Percentiles rank a stretch among this genome's conserved stretches.
These are phyloP conservation scores for Panurus biarmicus DNA, from an alignment of 2,113 vertebrate species.

Conservation along the genomic window DNA sequence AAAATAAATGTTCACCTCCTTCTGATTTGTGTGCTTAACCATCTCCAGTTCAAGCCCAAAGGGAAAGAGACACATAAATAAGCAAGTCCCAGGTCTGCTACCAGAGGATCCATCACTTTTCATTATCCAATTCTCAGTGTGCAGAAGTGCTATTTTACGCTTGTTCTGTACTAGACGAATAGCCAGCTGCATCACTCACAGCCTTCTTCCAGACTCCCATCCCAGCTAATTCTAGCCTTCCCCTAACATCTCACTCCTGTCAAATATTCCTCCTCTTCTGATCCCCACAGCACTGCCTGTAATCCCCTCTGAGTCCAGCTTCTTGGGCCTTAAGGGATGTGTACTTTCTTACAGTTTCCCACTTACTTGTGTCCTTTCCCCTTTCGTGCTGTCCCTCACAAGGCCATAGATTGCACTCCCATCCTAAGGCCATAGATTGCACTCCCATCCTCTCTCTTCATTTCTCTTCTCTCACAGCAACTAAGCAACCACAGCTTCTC, in stretches of 20 bases:
- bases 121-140: not conserved
- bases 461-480: not conserved
- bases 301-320: not conserved
- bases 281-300: not conserved
- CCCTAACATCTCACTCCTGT: not conserved
- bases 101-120: not conserved
- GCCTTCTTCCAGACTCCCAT: not conserved
- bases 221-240: not conserved
- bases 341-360: not conserved
- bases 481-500: not conserved
- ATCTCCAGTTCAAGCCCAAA: constrained; percentile 22
- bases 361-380: not conserved
- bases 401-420: not conserved
- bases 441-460: not conserved
- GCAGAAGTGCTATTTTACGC: not conserved
- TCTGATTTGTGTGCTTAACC: not conserved
- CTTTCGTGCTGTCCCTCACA: not conserved
- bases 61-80: not conserved
- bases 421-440: not conserved
- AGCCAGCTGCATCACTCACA: constrained; percentile 1
- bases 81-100: not conserved
- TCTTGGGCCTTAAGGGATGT: not conserved
- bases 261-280: not conserved
- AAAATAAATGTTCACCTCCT: not conserved
- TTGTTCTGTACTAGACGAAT: not conserved